Conservation (phyloP, 2,113 vertebrate species). For the Hypocryptadius cinnamomeus region DNA sequence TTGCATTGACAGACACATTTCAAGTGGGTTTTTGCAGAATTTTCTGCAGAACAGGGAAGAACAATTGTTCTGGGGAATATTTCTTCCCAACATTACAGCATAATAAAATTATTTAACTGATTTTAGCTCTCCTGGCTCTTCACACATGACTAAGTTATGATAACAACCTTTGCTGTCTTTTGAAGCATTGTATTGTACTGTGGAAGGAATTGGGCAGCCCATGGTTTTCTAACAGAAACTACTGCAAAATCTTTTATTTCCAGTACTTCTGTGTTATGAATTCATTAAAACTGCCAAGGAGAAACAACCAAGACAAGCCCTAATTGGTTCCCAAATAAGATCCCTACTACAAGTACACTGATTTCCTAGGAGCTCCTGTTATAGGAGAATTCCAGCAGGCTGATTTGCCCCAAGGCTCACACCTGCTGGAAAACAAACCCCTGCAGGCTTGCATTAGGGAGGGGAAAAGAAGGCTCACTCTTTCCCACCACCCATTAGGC, state of each 20-base stretch:
- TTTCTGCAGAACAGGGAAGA: neutral
- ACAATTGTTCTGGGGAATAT: neutral
- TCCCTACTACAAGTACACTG: neutral
- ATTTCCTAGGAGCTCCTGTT: neutral
- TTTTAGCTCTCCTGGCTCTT: neutral
- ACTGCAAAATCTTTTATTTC: neutral
- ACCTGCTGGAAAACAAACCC: neutral
- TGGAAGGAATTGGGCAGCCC: neutral
- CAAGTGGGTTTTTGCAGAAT: neutral
- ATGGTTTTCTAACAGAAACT: neutral
- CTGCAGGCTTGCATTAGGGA: neutral
- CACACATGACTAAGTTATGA: neutral
- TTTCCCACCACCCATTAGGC: neutral
- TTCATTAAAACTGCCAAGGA: slow-evolving; percentile 9
- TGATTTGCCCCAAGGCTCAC: slow-evolving; percentile 2
- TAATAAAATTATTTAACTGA: neutral
- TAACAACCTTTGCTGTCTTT: neutral
- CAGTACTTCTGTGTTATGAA: neutral
- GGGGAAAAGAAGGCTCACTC: neutral
- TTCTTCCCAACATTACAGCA: neutral
- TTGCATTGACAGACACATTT: neutral
- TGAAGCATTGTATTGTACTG: neutral
- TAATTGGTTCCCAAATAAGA: slow-evolving; percentile 31
- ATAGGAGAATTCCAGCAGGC: neutral
- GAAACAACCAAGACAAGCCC: neutral